Evolutionary conservation across 1,140 invertebrate species (phyloP).

Genomic region (Drosophila bifasciata): DNA sequence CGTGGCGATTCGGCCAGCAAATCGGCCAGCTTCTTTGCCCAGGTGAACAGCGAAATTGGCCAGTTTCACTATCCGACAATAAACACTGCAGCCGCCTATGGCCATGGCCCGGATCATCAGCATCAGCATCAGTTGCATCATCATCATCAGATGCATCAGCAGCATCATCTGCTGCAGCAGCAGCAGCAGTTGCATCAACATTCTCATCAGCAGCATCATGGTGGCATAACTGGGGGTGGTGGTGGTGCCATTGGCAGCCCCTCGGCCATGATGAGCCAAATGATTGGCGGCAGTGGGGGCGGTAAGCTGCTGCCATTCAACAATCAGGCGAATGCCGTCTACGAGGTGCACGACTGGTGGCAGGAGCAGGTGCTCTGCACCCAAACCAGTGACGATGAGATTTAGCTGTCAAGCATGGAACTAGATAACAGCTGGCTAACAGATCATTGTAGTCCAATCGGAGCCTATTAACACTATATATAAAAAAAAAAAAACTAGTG

Average conservation of each 20-base stretch:
- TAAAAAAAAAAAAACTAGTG: too few species aligned
- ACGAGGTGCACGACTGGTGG: slow-evolving; percentile 88
- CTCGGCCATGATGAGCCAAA: slow-evolving; percentile 73
- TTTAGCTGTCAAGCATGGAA: slow-evolving; percentile 32
- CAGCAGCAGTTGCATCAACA: slow-evolving; percentile 22
- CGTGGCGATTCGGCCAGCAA: slow-evolving; percentile 42
- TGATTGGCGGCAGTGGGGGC: slow-evolving; percentile 77
- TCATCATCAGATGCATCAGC: slow-evolving; percentile 14
- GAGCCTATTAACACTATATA: slow-evolving; percentile 44
- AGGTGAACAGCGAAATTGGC: slow-evolving; percentile 65
- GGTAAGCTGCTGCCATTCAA: slow-evolving; percentile 76
- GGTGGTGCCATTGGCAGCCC: slow-evolving; percentile 65
- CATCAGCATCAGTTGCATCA: slow-evolving; percentile 12
- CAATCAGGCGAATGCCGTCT: slow-evolving; percentile 85
- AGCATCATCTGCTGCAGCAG: neutral
- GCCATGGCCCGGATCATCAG: slow-evolving; percentile 24
- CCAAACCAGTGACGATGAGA: slow-evolving; percentile 86
- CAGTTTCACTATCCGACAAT: slow-evolving; percentile 80
- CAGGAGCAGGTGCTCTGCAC: slow-evolving; percentile 87
- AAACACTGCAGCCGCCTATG: slow-evolving; percentile 42
- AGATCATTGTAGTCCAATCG: neutral
- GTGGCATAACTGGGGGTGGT: too few species aligned
- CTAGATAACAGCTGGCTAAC: too few species aligned
- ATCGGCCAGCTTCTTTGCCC: slow-evolving; percentile 58
- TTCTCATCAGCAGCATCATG: slow-evolving; percentile 30